These are phyloP conservation scores for Enteromius afrohamiltoni DNA, from an alignment of 2,797 vertebrate species.

Conservation along the genomic window DNA sequence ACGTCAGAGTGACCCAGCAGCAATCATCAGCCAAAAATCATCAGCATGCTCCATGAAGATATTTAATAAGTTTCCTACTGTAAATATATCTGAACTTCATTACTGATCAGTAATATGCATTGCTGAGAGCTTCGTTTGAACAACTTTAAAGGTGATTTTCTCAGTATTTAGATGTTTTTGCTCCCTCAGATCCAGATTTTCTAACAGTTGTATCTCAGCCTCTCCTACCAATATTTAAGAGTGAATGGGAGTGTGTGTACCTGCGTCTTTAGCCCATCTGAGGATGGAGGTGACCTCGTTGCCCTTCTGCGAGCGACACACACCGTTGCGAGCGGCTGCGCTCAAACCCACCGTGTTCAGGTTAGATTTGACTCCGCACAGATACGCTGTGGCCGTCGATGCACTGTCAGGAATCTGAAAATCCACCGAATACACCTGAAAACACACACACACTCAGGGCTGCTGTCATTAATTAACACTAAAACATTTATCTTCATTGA, in stretches of 20 bases:
- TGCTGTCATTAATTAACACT: neutral
- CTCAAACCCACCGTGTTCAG: conserved; percentile 75
- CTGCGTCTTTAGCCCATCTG: conserved; percentile 81
- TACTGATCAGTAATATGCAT: no score
- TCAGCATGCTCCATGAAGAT: no score
- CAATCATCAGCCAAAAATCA: no score
- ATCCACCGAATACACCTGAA: conserved; percentile 80
- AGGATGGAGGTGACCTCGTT: conserved; percentile 83
- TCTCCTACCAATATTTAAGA: neutral
- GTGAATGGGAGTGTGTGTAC: conserved; percentile 54
- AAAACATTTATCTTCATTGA: neutral
- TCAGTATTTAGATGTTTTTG: no score
- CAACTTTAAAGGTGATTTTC: no score
- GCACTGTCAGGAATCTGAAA: conserved; percentile 82
- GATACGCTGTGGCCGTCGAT: conserved; percentile 79
- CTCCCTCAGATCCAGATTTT: no score
- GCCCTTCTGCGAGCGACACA: conserved; percentile 77
- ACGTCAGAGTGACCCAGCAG: neutral
- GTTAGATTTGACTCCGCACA: conserved; percentile 83
- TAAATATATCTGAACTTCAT: no score
- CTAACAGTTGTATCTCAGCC: no score
- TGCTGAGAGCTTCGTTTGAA: no score
- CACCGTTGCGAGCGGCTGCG: conserved; percentile 74
- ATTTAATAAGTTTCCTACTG: no score
- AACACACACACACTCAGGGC: conserved; percentile 1